Percentiles rank a stretch among this genome's conserved stretches.
phyloP scores from a whole-genome alignment of 1,140 invertebrate genomes.

The Pseudoatta argentina region DNA sequence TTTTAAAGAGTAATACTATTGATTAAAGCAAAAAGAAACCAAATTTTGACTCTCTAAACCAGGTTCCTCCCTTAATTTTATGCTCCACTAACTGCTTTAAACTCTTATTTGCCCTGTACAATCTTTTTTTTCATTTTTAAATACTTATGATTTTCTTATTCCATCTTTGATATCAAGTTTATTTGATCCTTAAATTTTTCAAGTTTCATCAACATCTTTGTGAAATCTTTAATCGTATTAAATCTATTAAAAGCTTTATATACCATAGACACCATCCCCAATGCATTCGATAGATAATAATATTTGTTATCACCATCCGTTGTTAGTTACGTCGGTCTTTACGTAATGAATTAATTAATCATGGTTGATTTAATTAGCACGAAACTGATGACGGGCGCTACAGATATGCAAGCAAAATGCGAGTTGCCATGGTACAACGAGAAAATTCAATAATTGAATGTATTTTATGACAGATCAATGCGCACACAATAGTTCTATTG shows the following conservation, averaged over 20 bases:
- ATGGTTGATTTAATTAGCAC: conserved; percentile 60
- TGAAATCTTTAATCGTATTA: neutral
- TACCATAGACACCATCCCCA: neutral
- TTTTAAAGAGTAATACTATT: too few species aligned
- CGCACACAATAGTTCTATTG: conserved; percentile 15
- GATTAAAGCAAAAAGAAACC: too few species aligned
- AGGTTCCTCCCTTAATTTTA: too few species aligned
- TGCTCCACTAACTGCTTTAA: too few species aligned
- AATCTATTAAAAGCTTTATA: conserved; percentile 17
- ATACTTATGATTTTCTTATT: too few species aligned
- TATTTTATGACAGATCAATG: conserved; percentile 58
- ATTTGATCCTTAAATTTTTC: neutral
- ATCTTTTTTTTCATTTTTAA: neutral
- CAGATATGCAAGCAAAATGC: conserved; percentile 43
- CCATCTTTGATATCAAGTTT: neutral
- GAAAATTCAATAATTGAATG: conserved; percentile 52
- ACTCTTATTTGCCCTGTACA: too few species aligned
- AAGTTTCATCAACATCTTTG: neutral
- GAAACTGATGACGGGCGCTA: conserved; percentile 42
- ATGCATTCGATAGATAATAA: conserved; percentile 41
- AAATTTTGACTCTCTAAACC: too few species aligned
- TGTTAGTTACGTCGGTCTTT: conserved; percentile 39
- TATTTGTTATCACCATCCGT: conserved; percentile 52
- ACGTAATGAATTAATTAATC: conserved; percentile 62
- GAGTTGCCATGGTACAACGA: conserved; percentile 25